Base-by-base conservation (phyloP, 2,888 invertebrate genomes). In the Matsumyia berberina region DNA sequence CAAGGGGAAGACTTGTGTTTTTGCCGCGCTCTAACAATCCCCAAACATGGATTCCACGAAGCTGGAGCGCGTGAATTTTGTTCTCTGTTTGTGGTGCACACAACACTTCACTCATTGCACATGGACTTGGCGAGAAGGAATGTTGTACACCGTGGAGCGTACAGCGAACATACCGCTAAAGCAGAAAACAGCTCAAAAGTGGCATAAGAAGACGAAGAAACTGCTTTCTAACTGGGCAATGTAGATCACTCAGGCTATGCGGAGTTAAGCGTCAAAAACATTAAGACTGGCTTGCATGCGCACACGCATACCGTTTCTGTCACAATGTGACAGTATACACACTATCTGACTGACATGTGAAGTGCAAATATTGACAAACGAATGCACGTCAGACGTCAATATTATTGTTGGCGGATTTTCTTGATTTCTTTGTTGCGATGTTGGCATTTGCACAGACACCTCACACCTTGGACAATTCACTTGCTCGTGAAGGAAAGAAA, bases 1-100 rank as follows among this genome's bases (percentile, higher is more conserved):
- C 42, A 39, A 74, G 12, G 46, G 70, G 72, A 58, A 64, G 53
- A 80, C 37, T 67, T 73, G 66, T 85, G 80, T 85, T 80, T 80
- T 64, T 51, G 69, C 74, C 70, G 85, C 80, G 80, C 83, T 83
- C 79, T 83, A 78, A 83, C 83, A 79, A 79, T 76, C 58, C 80
- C 80, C 85, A 80, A 80, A 85, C 85, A 85, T 80, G 74, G 85
- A 85, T 80, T 85, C 79, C 70, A 39, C 79, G 80, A 80, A 85
- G 80, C 74, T 85, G 74, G 85, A 76, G 69, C 79, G 74, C 74
- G 80, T 85, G 80, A 80, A 80, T 85, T 85, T 74, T 79, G 51
- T 79, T 79, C 69, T 73, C 64, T 74, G n/a, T n/a, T n/a, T n/a
- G n/a, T 85, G 67, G 73, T 78, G 12, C 49, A 69, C 73, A 82